A percentile compares a stretch with the other conserved stretches of the same genome.
These are phyloP conservation scores for Oxytorus armatus DNA, from an alignment of 2,888 invertebrate species.

Conservation along the genomic window DNA sequence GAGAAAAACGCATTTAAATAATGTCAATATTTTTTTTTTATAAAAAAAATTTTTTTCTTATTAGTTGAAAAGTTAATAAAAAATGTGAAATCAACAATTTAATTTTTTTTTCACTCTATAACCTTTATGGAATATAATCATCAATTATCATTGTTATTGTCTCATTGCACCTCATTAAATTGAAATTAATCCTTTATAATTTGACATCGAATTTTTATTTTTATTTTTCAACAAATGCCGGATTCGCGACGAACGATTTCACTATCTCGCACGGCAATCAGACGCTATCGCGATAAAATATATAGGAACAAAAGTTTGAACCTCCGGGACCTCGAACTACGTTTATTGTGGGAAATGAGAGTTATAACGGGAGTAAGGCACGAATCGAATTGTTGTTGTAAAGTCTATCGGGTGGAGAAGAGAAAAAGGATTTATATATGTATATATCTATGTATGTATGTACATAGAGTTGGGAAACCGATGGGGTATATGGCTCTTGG, in stretches of 20 bases:
- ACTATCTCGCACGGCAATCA: slow-evolving; percentile 4
- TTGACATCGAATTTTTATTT: no score
- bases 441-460: slow-evolving; percentile 6
- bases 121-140: no score
- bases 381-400: slow-evolving; percentile 50
- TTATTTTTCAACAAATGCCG: background rate
- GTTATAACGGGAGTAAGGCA: slow-evolving; percentile 44
- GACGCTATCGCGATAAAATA: slow-evolving; percentile 17
- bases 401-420: background rate
- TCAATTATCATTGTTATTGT: no score
- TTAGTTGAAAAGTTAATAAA: no score
- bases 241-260: slow-evolving; percentile 1
- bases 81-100: no score
- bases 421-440: slow-evolving; percentile 10
- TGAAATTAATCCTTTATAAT: background rate
- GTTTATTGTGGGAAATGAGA: slow-evolving; percentile 64
- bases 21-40: no score
- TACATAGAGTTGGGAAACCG: slow-evolving; percentile 9
- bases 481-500: slow-evolving; percentile 43
- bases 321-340: slow-evolving; percentile 24
- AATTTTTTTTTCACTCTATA: no score
- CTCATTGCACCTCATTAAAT: no score
- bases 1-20: no score
- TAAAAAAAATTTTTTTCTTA: no score
- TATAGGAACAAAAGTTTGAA: slow-evolving; percentile 41